These are phyloP conservation scores for Paragorgia papillata DNA, from an alignment of 92 coral and sea anemone genomes.

Conservation along the genomic window DNA sequence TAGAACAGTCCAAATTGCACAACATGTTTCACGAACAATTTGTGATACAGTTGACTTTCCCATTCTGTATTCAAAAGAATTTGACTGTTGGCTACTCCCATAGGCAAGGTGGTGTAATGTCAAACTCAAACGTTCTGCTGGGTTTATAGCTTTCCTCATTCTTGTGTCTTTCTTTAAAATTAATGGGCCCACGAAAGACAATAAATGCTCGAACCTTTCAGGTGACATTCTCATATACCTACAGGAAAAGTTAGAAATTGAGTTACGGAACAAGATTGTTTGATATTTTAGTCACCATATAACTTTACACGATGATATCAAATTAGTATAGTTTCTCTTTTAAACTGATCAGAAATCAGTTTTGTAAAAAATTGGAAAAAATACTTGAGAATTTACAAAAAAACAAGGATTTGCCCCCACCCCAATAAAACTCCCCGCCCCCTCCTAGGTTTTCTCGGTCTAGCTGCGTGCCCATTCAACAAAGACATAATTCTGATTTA, in stretches of 20 bases:
- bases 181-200: slow-evolving; percentile 50
- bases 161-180: slow-evolving; percentile 44
- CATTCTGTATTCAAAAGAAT: slow-evolving; percentile 47
- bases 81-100: slow-evolving; percentile 25
- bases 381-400: too few species aligned
- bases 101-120: slow-evolving; percentile 38
- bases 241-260: neutral
- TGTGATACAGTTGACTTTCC: slow-evolving; percentile 51
- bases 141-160: slow-evolving; percentile 46
- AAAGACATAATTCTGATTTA: too few species aligned
- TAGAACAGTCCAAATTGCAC: slow-evolving; percentile 41
- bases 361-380: too few species aligned
- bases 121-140: slow-evolving; percentile 51
- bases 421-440: too few species aligned
- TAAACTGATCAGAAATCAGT: too few species aligned
- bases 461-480: too few species aligned
- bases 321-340: too few species aligned
- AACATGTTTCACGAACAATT: slow-evolving; percentile 51
- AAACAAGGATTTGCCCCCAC: too few species aligned
- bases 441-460: too few species aligned
- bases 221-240: slow-evolving; percentile 49
- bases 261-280: too few species aligned
- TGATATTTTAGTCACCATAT: slow-evolving; percentile 28
- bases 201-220: slow-evolving; percentile 41
- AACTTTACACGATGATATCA: neutral